Evolutionary conservation across 2,888 invertebrate genomes (phyloP).

Genomic region (Ryuthela nishihirai): DNA sequence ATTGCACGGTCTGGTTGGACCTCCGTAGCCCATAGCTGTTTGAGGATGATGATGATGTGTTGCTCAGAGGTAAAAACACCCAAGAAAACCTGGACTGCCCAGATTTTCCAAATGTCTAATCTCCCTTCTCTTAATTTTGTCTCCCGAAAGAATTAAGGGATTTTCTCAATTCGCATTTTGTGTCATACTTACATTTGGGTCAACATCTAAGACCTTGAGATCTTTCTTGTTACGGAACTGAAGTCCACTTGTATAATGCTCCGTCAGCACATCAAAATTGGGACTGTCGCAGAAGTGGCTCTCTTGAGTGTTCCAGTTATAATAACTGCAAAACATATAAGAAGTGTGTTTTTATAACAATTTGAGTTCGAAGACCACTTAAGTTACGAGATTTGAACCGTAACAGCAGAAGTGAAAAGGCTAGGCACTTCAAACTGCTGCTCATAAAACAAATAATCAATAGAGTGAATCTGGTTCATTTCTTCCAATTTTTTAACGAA

Average conservation of each 20-base stretch:
- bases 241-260: slow-evolving; percentile 3
- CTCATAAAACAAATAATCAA: too few species aligned
- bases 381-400: too few species aligned
- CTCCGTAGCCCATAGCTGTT: not conserved
- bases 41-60: not conserved
- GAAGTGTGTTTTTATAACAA: too few species aligned
- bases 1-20: too few species aligned
- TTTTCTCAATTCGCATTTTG: too few species aligned
- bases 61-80: not conserved
- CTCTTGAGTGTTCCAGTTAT: slow-evolving; percentile 19
- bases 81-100: too few species aligned
- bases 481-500: too few species aligned
- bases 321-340: slow-evolving; percentile 10
- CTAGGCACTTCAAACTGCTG: too few species aligned
- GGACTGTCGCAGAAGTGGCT: slow-evolving; percentile 4
- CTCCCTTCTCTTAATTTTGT: not conserved
- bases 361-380: too few species aligned
- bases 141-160: not conserved
- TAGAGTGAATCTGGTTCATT: too few species aligned
- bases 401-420: too few species aligned
- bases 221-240: slow-evolving; percentile 15
- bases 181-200: slow-evolving; percentile 13
- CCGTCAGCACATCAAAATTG: slow-evolving; percentile 9
- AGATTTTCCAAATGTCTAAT: not conserved
- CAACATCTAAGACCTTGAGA: slow-evolving; percentile 6